Base-by-base conservation (phyloP, 2,888 invertebrate species). In the Onthophagus sagittarius region DNA sequence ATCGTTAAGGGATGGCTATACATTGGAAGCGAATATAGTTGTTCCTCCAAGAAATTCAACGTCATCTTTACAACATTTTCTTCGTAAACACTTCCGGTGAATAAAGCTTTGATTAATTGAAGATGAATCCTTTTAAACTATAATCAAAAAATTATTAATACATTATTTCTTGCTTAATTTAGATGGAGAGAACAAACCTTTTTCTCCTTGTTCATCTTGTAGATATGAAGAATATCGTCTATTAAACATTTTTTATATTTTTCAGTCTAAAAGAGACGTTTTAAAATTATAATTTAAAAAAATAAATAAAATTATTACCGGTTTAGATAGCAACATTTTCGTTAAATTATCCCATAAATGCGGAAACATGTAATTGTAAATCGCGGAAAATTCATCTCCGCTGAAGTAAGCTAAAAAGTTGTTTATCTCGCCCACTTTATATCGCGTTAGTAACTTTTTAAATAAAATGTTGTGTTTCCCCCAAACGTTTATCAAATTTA, bases 401-500 rank as follows among this genome's bases (percentile, higher is more conserved):
- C 86, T 86, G 84, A 93, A 93, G 84, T 88, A 92, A 4, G 88
- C 87, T 81, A 86, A 92, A 4, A 93, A 86, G 81, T 94, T 93
- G 0, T 86, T 84, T 53, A 94, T 90, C 74, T 89, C 83, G 0
- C 88, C 85, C 83, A 88, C 85, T 85, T 89, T 85, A 82, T 88
- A 92, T 72, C 92, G 87, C 15, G 85, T 81, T 70, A 89, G 85
- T 62, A 94, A 79, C 79, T 92, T 90, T 83, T 94, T 92, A 75
- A 94, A 87, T 79, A 91, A 84, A 15, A 88, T 87, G 79, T 94
- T 93, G 81, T 94, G 94, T 77, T 91, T 89, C 0, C 93, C 94
- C 82, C 91, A 94, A 62, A 94, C 81, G 62, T 71, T 73, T 3
- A 33, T 71, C 53, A 74, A 70, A 15, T 74, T 76, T 13, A 64